phyloP scores from a whole-genome alignment of 2,888 invertebrate genomes.

The Drosophila buzzatii region DNA sequence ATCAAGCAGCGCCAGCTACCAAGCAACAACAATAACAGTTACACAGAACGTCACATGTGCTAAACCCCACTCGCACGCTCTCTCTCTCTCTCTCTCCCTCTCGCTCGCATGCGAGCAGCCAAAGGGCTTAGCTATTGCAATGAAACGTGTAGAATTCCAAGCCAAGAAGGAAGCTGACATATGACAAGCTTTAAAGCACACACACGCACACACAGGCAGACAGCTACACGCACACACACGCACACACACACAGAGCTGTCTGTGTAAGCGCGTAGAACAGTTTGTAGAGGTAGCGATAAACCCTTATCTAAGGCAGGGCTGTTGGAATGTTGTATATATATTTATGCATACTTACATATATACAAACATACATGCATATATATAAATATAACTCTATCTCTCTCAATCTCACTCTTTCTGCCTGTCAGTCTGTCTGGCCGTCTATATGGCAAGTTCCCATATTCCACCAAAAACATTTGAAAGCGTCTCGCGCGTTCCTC shows the following conservation, averaged over 20 bases:
- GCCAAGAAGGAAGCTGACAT: constrained; percentile 52
- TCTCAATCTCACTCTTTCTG: background rate
- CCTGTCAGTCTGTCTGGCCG: background rate
- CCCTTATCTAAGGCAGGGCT: constrained; percentile 53
- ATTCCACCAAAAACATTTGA: constrained; percentile 43
- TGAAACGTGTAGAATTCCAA: constrained; percentile 47
- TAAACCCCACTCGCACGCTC: background rate
- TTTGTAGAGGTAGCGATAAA: constrained; percentile 36
- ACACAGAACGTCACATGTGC: constrained; percentile 31
- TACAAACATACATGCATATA: background rate
- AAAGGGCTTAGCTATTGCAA: constrained; percentile 22
- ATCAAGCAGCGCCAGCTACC: constrained; percentile 31
- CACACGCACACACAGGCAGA: background rate
- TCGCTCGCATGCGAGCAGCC: background rate
- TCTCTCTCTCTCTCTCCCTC: background rate
- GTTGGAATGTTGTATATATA: constrained; percentile 40
- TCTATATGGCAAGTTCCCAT: constrained; percentile 38
- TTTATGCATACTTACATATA: background rate
- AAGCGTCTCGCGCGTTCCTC: constrained; percentile 55
- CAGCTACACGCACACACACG: background rate
- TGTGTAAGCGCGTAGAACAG: constrained; percentile 13
- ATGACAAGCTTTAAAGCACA: constrained; percentile 48
- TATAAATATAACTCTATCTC: background rate
- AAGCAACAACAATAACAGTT: constrained; percentile 9
- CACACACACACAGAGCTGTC: background rate